phyloP scores from a whole-genome alignment of 2,888 invertebrate species.

The Eubasilissa splendida region DNA sequence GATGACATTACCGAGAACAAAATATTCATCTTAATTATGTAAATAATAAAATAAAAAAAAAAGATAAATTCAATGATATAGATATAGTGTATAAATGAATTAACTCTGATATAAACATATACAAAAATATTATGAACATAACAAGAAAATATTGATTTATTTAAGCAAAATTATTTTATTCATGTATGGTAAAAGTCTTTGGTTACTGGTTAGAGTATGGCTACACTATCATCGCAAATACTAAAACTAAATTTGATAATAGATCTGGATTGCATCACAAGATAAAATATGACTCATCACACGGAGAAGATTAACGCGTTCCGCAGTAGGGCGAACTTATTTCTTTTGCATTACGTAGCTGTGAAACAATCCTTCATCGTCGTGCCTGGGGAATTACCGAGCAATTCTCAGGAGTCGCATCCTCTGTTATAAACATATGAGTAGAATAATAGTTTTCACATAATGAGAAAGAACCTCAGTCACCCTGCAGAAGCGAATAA shows the following conservation, averaged over 20 bases:
- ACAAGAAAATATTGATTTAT: conserved; percentile 16
- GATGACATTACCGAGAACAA: too few relatives aligned
- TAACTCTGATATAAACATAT: conserved; percentile 12
- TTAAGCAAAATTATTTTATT: conserved; percentile 14
- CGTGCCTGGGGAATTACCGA: too few relatives aligned
- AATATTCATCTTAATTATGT: too few relatives aligned
- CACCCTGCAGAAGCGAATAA: too few relatives aligned
- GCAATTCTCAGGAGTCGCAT: too few relatives aligned
- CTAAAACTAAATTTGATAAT: background rate
- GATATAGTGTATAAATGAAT: background rate
- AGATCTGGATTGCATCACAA: conserved; percentile 1
- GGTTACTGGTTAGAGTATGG: conserved; percentile 27
- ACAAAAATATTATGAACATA: conserved; percentile 5
- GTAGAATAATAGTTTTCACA: too few relatives aligned
- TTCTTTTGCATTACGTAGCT: too few relatives aligned
- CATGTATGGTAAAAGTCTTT: conserved; percentile 36
- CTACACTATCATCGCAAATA: background rate
- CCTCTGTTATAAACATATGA: too few relatives aligned
- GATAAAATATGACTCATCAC: background rate
- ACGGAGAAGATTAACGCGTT: too few relatives aligned
- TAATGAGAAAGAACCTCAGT: too few relatives aligned
- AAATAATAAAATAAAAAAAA: background rate
- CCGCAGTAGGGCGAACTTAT: too few relatives aligned
- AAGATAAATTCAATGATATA: background rate
- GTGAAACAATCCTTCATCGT: too few relatives aligned